A percentile compares a stretch with the other conserved stretches of the same genome.
These are phyloP conservation scores for Erythrocebus patas DNA, from an alignment of 2,113 vertebrate species.

Conservation along the genomic window DNA sequence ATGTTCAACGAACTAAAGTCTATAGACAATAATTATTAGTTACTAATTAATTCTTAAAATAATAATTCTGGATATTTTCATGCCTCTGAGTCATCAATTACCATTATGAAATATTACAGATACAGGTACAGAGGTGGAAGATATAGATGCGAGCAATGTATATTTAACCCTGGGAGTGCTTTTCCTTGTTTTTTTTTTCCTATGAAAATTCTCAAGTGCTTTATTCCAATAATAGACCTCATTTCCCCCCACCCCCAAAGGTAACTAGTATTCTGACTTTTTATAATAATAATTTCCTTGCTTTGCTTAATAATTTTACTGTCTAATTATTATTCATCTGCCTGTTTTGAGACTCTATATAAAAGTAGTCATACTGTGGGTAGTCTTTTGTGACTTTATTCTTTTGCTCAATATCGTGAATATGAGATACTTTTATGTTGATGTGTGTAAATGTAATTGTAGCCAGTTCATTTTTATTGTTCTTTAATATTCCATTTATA, in stretches of 20 bases:
- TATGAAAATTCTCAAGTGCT: constrained; percentile 30
- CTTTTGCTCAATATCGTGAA: neutral
- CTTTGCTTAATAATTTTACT: neutral
- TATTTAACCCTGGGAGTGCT: neutral
- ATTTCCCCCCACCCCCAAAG: neutral
- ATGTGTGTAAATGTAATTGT: neutral
- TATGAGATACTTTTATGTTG: neutral
- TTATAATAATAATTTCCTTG: neutral
- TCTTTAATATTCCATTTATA: constrained; percentile 20
- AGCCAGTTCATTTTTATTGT: neutral
- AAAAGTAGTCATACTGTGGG: neutral
- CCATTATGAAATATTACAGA: constrained; percentile 24
- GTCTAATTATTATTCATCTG: neutral
- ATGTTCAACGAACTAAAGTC: constrained; percentile 28
- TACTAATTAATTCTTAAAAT: constrained; percentile 14
- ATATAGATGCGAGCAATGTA: neutral
- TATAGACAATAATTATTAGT: neutral
- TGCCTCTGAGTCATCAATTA: neutral
- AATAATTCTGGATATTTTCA: constrained; percentile 29
- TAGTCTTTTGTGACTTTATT: neutral
- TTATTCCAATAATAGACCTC: neutral
- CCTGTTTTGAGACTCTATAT: neutral
- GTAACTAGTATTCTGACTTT: constrained; percentile 5
- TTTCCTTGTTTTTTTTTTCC: neutral
- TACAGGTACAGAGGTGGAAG: neutral